A percentile compares a stretch with the other conserved stretches of the same genome.
Evolutionary conservation across 2,888 invertebrate species (phyloP).

Genomic region (Rosalia funebris): DNA sequence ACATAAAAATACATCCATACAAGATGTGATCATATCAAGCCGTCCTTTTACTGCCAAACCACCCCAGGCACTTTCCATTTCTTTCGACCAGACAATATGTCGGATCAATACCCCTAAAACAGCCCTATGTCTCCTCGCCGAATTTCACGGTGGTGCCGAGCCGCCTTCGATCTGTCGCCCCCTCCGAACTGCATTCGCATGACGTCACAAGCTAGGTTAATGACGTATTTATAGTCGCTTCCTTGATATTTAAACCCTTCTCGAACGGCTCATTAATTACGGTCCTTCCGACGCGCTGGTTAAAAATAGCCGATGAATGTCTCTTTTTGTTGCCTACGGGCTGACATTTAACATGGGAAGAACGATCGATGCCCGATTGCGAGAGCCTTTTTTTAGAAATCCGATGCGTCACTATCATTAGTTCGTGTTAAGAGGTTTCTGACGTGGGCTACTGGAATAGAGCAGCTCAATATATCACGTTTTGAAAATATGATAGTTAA

Average conservation of each 20-base stretch:
- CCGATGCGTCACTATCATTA: not conserved
- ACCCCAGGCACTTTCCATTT: slow-evolving; percentile 1
- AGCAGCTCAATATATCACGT: too few species aligned
- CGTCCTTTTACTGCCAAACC: too few species aligned
- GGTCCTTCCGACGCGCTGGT: slow-evolving; percentile 29
- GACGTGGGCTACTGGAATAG: too few species aligned
- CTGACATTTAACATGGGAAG: slow-evolving; percentile 26
- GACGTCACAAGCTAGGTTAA: too few species aligned
- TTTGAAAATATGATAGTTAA: too few species aligned
- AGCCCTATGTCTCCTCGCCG: not conserved
- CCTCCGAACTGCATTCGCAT: too few species aligned
- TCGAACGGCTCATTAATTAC: slow-evolving; percentile 30
- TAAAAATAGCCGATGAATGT: slow-evolving; percentile 25
- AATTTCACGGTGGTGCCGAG: too few species aligned
- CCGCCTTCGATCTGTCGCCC: too few species aligned
- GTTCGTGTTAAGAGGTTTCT: too few species aligned
- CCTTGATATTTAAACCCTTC: slow-evolving; percentile 25
- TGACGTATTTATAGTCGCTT: slow-evolving; percentile 34
- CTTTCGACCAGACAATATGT: slow-evolving; percentile 1
- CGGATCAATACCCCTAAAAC: slow-evolving; percentile 5
- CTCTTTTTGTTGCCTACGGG: slow-evolving; percentile 17
- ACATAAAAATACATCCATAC: too few species aligned
- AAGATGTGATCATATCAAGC: too few species aligned
- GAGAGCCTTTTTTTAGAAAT: slow-evolving; percentile 3
- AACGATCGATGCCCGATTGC: slow-evolving; percentile 5